Evolutionary conservation across 2,113 vertebrate species (phyloP).

Genomic region (Cromileptes altivelis): DNA sequence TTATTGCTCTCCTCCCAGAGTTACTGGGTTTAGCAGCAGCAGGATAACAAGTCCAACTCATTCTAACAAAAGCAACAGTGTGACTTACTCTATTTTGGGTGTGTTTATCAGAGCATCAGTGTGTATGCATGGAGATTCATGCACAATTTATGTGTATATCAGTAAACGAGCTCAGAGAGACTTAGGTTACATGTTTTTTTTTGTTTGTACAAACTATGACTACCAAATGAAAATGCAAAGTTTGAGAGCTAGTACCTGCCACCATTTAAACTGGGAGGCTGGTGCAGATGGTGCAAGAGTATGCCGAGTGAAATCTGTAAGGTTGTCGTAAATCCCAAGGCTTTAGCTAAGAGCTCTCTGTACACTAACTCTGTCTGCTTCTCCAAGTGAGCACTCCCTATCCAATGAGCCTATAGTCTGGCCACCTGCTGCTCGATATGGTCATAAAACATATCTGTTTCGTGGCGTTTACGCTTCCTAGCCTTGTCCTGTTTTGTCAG

Average conservation of each 20-base stretch:
- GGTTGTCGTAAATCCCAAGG: conserved; percentile 32
- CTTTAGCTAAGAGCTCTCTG: conserved; percentile 47
- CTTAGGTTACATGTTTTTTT: not conserved
- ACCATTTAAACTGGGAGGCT: conserved; percentile 6
- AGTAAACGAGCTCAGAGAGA: not conserved
- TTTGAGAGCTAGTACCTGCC: conserved; percentile 7
- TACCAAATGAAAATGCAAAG: conserved; percentile 68
- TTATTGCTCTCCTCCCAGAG: conserved; percentile 28
- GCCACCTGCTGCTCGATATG: conserved; percentile 61
- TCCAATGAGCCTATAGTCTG: conserved; percentile 37
- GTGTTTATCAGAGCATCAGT: not conserved
- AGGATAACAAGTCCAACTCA: conserved; percentile 4
- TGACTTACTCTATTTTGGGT: not conserved
- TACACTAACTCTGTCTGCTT: conserved; percentile 36
- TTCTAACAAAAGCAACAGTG: conserved; percentile 28
- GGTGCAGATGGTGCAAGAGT: conserved; percentile 10
- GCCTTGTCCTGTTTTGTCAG: not conserved
- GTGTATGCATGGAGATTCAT: not conserved
- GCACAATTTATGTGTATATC: not conserved
- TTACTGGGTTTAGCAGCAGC: conserved; percentile 25
- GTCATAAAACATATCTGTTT: conserved; percentile 55
- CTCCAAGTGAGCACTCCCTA: not conserved
- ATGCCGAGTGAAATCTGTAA: conserved; percentile 21
- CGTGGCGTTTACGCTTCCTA: conserved; percentile 27
- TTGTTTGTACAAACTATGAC: conserved; percentile 26